Percentiles rank a stretch among this genome's conserved stretches.
Evolutionary conservation across 2,113 vertebrate genomes (phyloP).

Genomic region (Sprattus sprattus): DNA sequence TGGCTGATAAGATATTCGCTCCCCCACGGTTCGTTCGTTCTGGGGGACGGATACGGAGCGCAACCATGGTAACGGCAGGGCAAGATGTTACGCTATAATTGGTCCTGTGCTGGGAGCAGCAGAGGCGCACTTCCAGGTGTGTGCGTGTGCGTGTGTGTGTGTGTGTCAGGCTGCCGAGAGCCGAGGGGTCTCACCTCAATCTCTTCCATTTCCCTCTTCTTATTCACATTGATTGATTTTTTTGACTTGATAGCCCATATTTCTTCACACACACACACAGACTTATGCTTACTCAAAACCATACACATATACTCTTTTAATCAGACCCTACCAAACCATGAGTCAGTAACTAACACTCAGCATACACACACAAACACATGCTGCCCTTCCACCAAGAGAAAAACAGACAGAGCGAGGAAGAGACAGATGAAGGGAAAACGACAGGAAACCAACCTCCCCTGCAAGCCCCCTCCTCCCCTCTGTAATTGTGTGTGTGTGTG

Average conservation of each 20-base stretch:
- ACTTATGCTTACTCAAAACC: background rate
- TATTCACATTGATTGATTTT: constrained; percentile 13
- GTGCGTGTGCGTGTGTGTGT: background rate
- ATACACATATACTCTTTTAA: background rate
- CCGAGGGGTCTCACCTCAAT: constrained; percentile 4
- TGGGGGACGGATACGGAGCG: constrained; percentile 47
- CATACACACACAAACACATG: background rate
- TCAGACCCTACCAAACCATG: background rate
- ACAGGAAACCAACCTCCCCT: constrained; percentile 1
- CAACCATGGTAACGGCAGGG: constrained; percentile 56
- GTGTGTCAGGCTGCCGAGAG: constrained; percentile 24
- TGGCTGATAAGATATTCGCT: constrained; percentile 58
- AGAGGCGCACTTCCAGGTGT: constrained; percentile 55
- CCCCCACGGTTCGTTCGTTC: constrained; percentile 54
- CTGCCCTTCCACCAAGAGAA: background rate
- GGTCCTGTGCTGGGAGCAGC: constrained; percentile 53
- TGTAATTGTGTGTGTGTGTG: background rate
- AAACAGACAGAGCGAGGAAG: constrained; percentile 6
- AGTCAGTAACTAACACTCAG: background rate
- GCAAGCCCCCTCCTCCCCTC: background rate
- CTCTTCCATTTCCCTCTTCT: background rate
- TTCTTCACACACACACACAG: background rate
- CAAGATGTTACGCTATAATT: constrained; percentile 57
- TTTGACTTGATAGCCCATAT: background rate
- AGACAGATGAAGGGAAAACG: constrained; percentile 9